These are phyloP conservation scores for Petrocephalus zakoni DNA, from an alignment of 2,113 vertebrate species.

Conservation along the genomic window DNA sequence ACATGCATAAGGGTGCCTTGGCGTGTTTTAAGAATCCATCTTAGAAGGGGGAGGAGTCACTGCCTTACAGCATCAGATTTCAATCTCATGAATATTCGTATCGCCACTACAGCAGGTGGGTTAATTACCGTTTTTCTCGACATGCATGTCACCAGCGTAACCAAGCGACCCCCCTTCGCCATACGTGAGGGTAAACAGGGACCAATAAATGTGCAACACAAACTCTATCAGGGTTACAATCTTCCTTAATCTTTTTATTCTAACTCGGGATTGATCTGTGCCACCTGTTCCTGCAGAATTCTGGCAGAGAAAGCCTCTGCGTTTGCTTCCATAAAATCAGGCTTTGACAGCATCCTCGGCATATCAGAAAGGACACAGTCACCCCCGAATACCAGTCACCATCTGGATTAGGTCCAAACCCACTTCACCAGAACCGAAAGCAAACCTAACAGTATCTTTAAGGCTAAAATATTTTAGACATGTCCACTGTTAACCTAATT, in stretches of 20 bases:
- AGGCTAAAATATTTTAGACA: conserved; percentile 4
- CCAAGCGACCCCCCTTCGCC: conserved; percentile 31
- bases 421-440: not conserved
- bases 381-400: not conserved
- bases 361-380: not conserved
- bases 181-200: conserved; percentile 40
- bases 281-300: not conserved
- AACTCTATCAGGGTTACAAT: not conserved
- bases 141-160: conserved; percentile 20
- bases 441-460: not conserved
- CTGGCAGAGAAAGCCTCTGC: not conserved
- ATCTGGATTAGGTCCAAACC: not conserved
- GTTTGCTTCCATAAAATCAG: not conserved
- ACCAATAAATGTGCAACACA: conserved; percentile 7
- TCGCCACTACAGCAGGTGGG: not conserved
- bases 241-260: not conserved
- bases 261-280: not conserved
- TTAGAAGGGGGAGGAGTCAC: conserved; percentile 5
- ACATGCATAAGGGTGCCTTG: conserved; percentile 52
- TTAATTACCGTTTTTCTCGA: not conserved
- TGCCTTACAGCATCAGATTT: conserved; percentile 21
- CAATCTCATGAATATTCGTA: not conserved
- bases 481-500: not conserved
- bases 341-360: not conserved
- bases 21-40: conserved; percentile 46